Percentiles rank a stretch among this genome's conserved stretches.
Evolutionary conservation across 2,113 vertebrate species (phyloP).

Genomic region (Anser cygnoides): DNA sequence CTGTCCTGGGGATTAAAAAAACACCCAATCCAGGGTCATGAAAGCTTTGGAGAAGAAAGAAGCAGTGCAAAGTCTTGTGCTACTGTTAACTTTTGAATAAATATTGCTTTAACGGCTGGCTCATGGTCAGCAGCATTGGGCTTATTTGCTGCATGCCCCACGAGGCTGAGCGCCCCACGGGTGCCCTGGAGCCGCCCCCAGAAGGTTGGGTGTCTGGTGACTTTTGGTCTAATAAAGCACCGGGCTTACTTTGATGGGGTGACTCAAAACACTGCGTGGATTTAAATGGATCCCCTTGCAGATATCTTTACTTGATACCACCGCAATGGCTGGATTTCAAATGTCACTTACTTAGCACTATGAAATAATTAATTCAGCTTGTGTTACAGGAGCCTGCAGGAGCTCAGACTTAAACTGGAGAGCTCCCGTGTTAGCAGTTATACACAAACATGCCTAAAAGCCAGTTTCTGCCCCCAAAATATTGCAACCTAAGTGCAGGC

Average conservation of each 20-base stretch:
- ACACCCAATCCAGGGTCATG: fast-evolving
- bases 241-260: neutral
- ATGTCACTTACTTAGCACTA: constrained; percentile 53
- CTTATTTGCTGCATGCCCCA: neutral
- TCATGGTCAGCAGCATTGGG: neutral
- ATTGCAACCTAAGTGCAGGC: fast-evolving
- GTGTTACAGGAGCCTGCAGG: neutral
- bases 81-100: neutral
- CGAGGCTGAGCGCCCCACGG: fast-evolving
- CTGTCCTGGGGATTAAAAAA: neutral
- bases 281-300: constrained; percentile 19
- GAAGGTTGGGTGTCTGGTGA: neutral
- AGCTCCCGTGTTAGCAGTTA: neutral
- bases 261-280: neutral
- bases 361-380: constrained; percentile 58
- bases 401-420: neutral
- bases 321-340: constrained; percentile 23
- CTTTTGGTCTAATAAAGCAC: constrained; percentile 34
- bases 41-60: neutral
- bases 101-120: neutral
- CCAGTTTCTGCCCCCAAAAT: neutral
- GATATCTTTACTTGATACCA: constrained; percentile 49
- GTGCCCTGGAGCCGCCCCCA: neutral
- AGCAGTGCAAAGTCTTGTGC: neutral
- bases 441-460: neutral